Conservation (phyloP, 1,140 invertebrate species). For the Drosophila suzukii region DNA sequence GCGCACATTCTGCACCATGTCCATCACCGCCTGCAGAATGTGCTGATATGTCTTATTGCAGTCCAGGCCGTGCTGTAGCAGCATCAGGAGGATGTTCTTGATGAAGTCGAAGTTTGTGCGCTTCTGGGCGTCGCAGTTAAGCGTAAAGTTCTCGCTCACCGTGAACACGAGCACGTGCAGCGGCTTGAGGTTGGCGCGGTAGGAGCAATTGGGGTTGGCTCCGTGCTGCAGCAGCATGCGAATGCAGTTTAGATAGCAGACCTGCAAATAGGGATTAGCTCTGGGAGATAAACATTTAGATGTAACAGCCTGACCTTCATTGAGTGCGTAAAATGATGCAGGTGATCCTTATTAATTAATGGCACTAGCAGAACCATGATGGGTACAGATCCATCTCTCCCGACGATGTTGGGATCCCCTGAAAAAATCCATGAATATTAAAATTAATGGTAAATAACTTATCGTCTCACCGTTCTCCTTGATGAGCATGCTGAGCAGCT, state of each 20-base stretch:
- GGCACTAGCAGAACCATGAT: constrained; percentile 91
- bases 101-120: constrained; percentile 88
- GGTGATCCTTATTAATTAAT: constrained; percentile 90
- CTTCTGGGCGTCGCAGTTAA: constrained; percentile 88
- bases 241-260: constrained; percentile 91
- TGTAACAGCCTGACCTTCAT: constrained; percentile 87
- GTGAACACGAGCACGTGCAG: constrained; percentile 90
- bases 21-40: constrained; percentile 88
- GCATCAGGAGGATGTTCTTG: constrained; percentile 88
- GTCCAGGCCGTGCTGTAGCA: constrained; percentile 89
- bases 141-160: constrained; percentile 90
- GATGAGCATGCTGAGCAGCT: constrained; percentile 89
- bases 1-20: constrained; percentile 90
- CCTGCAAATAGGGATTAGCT: constrained; percentile 75
- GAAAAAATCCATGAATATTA: constrained; percentile 6
- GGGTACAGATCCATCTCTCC: constrained; percentile 89
- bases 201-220: constrained; percentile 90
- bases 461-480: constrained; percentile 87
- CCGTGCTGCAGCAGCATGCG: constrained; percentile 89
- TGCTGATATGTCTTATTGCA: constrained; percentile 88
- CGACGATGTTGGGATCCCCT: constrained; percentile 89
- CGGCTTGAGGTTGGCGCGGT: constrained; percentile 89
- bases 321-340: constrained; percentile 90
- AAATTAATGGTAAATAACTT: not conserved
- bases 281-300: not conserved